A percentile compares a stretch with the other conserved stretches of the same genome.
Evolutionary conservation across 2,797 vertebrate species (phyloP).

Genomic region (Dryobates pubescens): DNA sequence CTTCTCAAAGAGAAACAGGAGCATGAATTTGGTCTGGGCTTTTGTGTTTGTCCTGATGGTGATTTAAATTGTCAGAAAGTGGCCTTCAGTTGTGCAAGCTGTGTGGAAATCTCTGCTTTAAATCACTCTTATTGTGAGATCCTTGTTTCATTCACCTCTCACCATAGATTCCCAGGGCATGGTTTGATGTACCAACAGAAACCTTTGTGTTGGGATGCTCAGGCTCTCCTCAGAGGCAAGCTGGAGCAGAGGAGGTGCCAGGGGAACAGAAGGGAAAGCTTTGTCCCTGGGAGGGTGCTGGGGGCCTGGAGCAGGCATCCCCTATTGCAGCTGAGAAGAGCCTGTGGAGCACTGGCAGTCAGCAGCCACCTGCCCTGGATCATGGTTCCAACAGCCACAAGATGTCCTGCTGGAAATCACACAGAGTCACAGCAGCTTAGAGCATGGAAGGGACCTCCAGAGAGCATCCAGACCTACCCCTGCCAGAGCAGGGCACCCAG

Average conservation of each 20-base stretch:
- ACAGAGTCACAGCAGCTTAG: too few relatives aligned
- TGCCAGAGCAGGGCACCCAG: too few relatives aligned
- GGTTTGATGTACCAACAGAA: background rate
- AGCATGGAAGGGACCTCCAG: too few relatives aligned
- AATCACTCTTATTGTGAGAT: background rate
- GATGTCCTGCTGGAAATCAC: background rate
- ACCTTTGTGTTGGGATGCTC: background rate
- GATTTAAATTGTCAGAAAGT: background rate
- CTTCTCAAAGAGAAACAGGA: background rate
- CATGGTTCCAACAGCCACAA: background rate
- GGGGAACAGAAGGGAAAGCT: background rate
- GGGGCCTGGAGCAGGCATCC: background rate
- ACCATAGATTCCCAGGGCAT: too few relatives aligned
- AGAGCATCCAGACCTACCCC: too few relatives aligned
- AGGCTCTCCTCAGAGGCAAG: background rate
- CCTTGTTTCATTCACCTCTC: background rate
- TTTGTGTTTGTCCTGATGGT: background rate
- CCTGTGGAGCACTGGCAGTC: background rate
- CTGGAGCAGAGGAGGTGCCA: background rate
- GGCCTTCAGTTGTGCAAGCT: background rate
- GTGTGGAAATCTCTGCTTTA: background rate
- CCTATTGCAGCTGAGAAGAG: rapidly evolving
- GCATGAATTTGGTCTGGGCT: background rate
- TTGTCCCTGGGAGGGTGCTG: background rate
- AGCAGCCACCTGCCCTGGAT: rapidly evolving